Evolutionary conservation across 1,140 invertebrate genomes (phyloP), one percentile per base, ranked within the genome.

Genomic region (Anadara kagoshimensis): DNA sequence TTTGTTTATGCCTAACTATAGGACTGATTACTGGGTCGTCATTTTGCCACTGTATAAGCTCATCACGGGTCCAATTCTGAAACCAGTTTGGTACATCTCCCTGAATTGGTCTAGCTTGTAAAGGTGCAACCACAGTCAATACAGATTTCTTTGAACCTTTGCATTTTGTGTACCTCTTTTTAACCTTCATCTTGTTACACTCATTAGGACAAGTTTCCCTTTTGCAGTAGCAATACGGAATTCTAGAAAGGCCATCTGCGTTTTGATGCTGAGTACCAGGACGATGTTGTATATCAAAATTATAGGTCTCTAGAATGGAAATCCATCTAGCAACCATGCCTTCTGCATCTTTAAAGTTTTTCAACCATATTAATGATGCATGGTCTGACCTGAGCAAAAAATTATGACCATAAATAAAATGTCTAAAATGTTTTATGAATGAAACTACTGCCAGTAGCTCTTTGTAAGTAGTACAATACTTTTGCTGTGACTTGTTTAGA

Each of bases 381-480:
- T 85, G 75, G 64, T 85, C 83, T 12, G 80, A 83, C 11, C 72
- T 44, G 1, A 85, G 8, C 20, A 56, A 26, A 22, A 56, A 56
- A 5, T 12, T 56, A 3, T 20, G 20, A 24, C 54, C 22, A 12
- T n/a, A n/a, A n/a, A n/a, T n/a, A n/a, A n/a, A n/a, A n/a, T 56
- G 54, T 20, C 74, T 63, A 63, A 83, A 80, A n/a, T 74, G 18
- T 57, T 74, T 72, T 14, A 80, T 41, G 24, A 61, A 71, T 26
- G 41, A 22, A 20, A 82, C 62, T 4, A 80, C 74, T 14, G 78
- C 80, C n/a, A 82, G 69, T 5, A 85, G 62, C 67, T 85, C 79
- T 67, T 73, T 77, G 24, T 76, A 41, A 10, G 81, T 83, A 5
- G 71, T 68, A 66, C 81, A 85, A 78, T 92, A 92, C 16, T 90